Evolutionary conservation across 1,140 invertebrate genomes (phyloP).

Genomic region (Mizuhopecten yessoensis): DNA sequence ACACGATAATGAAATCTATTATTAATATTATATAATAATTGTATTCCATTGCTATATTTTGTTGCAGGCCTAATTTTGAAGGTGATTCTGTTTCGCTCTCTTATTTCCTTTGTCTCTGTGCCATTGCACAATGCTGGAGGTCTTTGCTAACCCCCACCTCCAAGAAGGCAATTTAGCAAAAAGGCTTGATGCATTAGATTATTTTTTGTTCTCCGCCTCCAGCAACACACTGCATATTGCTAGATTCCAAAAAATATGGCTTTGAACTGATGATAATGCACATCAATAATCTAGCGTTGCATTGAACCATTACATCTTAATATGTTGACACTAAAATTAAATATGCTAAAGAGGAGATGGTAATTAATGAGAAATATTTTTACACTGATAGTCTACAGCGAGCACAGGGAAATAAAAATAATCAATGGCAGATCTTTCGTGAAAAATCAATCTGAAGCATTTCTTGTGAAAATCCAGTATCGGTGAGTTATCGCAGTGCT

Average conservation of each 20-base stretch:
- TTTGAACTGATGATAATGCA: slow-evolving; percentile 16
- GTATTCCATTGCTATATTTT: background rate
- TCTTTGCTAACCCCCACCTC: slow-evolving; percentile 31
- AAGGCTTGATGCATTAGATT: slow-evolving; percentile 28
- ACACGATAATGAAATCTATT: too few species aligned
- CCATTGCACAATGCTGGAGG: background rate
- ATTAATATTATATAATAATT: background rate
- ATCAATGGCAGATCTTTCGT: slow-evolving; percentile 32
- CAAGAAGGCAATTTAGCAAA: slow-evolving; percentile 22
- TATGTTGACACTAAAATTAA: slow-evolving; percentile 29
- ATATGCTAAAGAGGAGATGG: slow-evolving; percentile 4
- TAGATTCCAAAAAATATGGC: slow-evolving; percentile 8
- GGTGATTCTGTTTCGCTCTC: background rate
- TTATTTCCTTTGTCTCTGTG: slow-evolving; percentile 10
- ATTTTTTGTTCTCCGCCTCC: background rate
- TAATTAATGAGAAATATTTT: slow-evolving; percentile 40
- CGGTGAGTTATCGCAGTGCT: background rate
- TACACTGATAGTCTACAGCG: background rate
- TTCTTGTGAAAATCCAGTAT: slow-evolving; percentile 27
- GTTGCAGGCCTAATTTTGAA: background rate
- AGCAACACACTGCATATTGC: background rate
- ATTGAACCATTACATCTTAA: background rate
- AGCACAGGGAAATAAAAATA: background rate
- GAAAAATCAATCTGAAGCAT: slow-evolving; percentile 14
- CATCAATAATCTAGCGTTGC: background rate